phyloP scores from a whole-genome alignment of 2,113 vertebrate genomes.

The Gallinago undulata region DNA sequence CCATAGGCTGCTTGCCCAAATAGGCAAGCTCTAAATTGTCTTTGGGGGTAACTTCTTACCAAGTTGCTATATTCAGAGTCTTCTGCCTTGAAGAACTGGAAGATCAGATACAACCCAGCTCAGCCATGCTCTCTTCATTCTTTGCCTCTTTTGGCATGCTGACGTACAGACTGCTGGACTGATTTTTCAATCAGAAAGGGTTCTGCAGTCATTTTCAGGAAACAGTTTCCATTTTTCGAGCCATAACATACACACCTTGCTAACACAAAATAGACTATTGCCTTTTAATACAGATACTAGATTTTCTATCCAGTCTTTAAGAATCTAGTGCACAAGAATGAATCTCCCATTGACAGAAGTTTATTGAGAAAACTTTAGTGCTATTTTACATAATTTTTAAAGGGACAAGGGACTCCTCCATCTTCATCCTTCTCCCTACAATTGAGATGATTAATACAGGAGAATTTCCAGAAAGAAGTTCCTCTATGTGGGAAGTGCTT shows the following conservation, averaged over 20 bases:
- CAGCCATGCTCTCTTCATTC: neutral
- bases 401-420: neutral
- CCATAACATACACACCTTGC: neutral
- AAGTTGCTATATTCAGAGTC: neutral
- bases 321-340: neutral
- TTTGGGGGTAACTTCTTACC: neutral
- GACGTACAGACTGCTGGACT: neutral
- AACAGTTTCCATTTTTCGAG: neutral
- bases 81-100: neutral
- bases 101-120: neutral
- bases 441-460: neutral
- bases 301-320: neutral
- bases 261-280: neutral
- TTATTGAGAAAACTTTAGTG: neutral
- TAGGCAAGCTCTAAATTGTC: neutral
- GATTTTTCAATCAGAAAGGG: neutral
- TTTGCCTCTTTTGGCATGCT: neutral
- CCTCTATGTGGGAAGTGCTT: neutral
- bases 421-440: neutral
- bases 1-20: neutral
- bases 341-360: neutral
- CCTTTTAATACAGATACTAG: neutral
- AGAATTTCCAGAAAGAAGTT: neutral
- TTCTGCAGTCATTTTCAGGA: neutral
- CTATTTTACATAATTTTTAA: neutral